Evolutionary conservation across 2,797 vertebrate genomes (phyloP), one percentile per base, ranked within the genome.

Genomic region (Streptopelia turtur): DNA sequence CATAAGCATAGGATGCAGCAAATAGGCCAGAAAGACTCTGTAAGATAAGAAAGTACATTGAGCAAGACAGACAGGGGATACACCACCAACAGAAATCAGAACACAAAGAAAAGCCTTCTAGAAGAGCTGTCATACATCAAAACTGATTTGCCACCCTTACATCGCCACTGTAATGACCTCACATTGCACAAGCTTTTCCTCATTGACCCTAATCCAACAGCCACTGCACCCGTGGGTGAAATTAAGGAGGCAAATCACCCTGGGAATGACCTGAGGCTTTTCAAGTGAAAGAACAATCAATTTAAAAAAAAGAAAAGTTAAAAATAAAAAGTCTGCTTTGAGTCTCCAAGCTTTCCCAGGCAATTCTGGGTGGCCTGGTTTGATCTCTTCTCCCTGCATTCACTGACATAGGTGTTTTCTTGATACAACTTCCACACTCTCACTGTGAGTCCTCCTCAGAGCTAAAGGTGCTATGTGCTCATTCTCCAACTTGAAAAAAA

Each of bases 331-430:
- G 25, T 30, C 47, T 10, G 1, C 65, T n/a, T 43, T 81, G 24
- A 45, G 6, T 45, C 59, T 81, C 25, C 52, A 50, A 41, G 45
- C 6, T 90, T 93, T 88, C 60, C 31, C 31, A 70, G 52, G 63
- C 61, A 87, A 41, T 83, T 75, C 41, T 87, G 81, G 24, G 52
- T 87, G 72, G 61, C 35, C 78, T 83, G 43, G 16, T 87, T 91
- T 82, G 56, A 57, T 91, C 69, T 94, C 41, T 69, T 63, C 33
- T 41, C 68, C 43, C 45, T 53, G 31, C 31, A 22, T 56, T 92
- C 78, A 61, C 66, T 74, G 75, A 37, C 68, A 17, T 33, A 92
- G 49, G 35, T 76, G 61, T 75, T 92, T 76, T 79, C 70, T 79
- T 87, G 79, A 33, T 86, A 76, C 14, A 23, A 18, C 35, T 86